Percentiles rank a stretch among this genome's conserved stretches.
phyloP scores from a whole-genome alignment of 2,113 vertebrate genomes.

The Campylorhamphus procurvoides region DNA sequence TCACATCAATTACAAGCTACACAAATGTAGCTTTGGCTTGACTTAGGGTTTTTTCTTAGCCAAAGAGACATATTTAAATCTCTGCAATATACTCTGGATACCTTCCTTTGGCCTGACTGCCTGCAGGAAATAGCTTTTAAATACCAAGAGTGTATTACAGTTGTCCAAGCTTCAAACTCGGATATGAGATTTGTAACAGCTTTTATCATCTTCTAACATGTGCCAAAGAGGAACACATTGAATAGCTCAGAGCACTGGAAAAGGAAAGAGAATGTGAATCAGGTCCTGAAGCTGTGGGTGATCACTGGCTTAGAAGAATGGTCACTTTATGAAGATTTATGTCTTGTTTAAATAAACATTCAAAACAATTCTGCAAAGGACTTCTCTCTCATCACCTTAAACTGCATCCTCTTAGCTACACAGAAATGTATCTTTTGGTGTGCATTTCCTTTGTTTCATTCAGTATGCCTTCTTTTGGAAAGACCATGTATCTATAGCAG shows the following conservation, averaged over 20 bases:
- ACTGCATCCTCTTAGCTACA: background rate
- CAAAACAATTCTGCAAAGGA: background rate
- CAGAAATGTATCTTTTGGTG: background rate
- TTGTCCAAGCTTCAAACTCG: background rate
- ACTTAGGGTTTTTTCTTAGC: background rate
- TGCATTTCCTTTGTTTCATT: background rate
- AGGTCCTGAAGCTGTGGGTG: background rate
- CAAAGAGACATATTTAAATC: background rate
- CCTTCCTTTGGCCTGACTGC: background rate
- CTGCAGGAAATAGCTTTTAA: constrained; percentile 48
- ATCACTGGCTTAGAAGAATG: background rate
- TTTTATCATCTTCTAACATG: constrained; percentile 24
- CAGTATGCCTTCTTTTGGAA: background rate
- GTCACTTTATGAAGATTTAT: background rate
- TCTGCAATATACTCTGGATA: background rate
- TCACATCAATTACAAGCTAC: background rate
- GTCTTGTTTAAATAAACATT: constrained; percentile 9
- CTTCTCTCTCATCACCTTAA: background rate
- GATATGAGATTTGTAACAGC: constrained; percentile 16
- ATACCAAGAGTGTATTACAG: background rate
- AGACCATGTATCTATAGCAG: background rate
- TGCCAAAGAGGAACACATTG: background rate
- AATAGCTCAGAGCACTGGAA: background rate
- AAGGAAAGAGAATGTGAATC: background rate
- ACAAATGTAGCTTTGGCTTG: background rate